Evolutionary conservation across 2,113 vertebrate species (phyloP).

Genomic region (Condylura cristata): DNA sequence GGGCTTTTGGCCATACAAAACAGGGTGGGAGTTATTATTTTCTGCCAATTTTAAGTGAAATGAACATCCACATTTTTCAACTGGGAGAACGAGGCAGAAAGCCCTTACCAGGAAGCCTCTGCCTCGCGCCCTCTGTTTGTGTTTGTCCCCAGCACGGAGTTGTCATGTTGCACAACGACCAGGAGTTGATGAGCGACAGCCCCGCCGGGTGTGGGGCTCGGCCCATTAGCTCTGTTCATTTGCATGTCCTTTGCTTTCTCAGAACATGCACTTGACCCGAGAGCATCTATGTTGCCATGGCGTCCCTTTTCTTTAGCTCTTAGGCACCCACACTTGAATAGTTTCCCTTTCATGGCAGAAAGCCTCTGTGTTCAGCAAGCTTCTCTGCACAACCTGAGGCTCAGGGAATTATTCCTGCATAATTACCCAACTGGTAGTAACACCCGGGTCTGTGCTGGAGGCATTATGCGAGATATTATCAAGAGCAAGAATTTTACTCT

Average conservation of each 20-base stretch:
- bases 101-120: conserved; percentile 27
- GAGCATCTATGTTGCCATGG: conserved; percentile 43
- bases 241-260: conserved; percentile 47
- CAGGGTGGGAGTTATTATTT: conserved; percentile 70
- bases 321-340: not conserved
- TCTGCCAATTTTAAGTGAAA: conserved; percentile 76
- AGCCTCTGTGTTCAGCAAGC: not conserved
- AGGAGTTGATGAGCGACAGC: conserved; percentile 11
- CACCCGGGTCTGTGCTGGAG: not conserved
- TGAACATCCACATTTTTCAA: conserved; percentile 60
- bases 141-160: not conserved
- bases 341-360: conserved; percentile 46
- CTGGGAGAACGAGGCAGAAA: conserved; percentile 34
- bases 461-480: not conserved
- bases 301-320: conserved; percentile 36
- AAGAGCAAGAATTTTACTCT: conserved; percentile 10
- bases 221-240: conserved; percentile 21
- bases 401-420: conserved; percentile 20
- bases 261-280: conserved; percentile 32
- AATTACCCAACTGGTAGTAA: conserved; percentile 39
- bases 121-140: not conserved
- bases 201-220: not conserved
- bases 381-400: not conserved
- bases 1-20: conserved; percentile 81
- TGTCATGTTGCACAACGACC: not conserved